Evolutionary conservation across 2,797 vertebrate genomes (phyloP).

Genomic region (Brachymystax lenok): DNA sequence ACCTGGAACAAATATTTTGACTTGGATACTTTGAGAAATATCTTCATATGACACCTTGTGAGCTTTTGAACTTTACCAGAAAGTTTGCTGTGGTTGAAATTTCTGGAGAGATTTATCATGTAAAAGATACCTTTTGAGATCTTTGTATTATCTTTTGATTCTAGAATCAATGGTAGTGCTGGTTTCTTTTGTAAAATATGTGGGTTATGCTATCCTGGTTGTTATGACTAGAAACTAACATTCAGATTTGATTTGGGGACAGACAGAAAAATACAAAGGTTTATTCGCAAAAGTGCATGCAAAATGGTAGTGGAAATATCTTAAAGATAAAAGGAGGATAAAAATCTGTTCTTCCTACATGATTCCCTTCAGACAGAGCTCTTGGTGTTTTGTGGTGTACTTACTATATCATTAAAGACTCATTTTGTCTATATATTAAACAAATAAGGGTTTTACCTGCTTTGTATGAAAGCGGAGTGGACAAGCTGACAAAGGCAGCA

Average conservation of each 20-base stretch:
- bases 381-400: conserved; percentile 94
- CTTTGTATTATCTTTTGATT: conserved; percentile 90
- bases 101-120: conserved; percentile 92
- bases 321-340: conserved; percentile 74
- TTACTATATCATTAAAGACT: conserved; percentile 89
- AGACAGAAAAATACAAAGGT: conserved; percentile 75
- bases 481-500: conserved; percentile 74
- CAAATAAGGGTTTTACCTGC: conserved; percentile 78
- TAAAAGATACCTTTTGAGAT: conserved; percentile 91
- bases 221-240: conserved; percentile 81
- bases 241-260: conserved; percentile 85
- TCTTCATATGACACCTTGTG: conserved; percentile 99
- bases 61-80: conserved; percentile 99
- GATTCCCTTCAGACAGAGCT: conserved; percentile 93
- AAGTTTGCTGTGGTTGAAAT: conserved; percentile 89
- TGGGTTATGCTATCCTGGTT: conserved; percentile 82
- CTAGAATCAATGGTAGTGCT: conserved; percentile 85
- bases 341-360: conserved; percentile 96
- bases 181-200: conserved; percentile 92
- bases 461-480: conserved; percentile 68
- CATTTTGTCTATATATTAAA: conserved; percentile 86
- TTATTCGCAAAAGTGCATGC: conserved; percentile 84
- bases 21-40: conserved; percentile 99
- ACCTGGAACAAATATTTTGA: conserved; percentile 99
- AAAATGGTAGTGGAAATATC: conserved; percentile 81